Evolutionary conservation across 2,888 invertebrate genomes (phyloP), one percentile per base, ranked within the genome.

Genomic region (Sisyra nigra): DNA sequence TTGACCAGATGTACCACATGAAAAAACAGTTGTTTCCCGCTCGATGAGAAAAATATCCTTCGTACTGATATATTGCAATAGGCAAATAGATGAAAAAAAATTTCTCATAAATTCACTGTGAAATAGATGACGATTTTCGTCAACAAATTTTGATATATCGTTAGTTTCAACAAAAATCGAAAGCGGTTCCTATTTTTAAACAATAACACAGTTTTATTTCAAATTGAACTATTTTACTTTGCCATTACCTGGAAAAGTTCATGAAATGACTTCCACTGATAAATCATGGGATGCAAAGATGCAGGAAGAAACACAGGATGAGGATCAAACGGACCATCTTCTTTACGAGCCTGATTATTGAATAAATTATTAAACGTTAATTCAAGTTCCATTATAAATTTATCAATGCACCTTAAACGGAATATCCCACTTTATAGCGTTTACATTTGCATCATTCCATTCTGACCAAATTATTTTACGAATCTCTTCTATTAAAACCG

Each of bases 101-200:
- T 53, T 54, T 42, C 66, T 51, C 44, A 61, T 49, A 47, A 66
- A 65, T 48, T 61, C 55, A 42, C 62, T 64, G 24, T 58, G 53
- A 33, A 65, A 46, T 19, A 67, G 44, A 48, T 65, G 63, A 37
- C 50, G 51, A 49, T 60, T 65, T 30, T 56, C 56, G n/a, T 18
- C 17, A 3, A 19, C 6, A 9, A 19, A 37, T 3, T 37, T 19
- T 6, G 37, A 18, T 18, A 19, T n/a, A 18, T 37, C 19, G 11
- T 24, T 24, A 24, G 24, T 24, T 24, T 24, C 24, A 24, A 24
- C 24, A 24, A 24, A 24, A 24, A 24, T 24, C 5, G 24, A 24
- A 24, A 24, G 24, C 7, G 24, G 24, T 7, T 24, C 24, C 24
- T 24, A 7, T 24, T 24, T 24, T 24, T 24, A 24, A 5, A 5